These are phyloP conservation scores for Holotrichia oblita DNA, from an alignment of 1,140 invertebrate species.

Conservation along the genomic window DNA sequence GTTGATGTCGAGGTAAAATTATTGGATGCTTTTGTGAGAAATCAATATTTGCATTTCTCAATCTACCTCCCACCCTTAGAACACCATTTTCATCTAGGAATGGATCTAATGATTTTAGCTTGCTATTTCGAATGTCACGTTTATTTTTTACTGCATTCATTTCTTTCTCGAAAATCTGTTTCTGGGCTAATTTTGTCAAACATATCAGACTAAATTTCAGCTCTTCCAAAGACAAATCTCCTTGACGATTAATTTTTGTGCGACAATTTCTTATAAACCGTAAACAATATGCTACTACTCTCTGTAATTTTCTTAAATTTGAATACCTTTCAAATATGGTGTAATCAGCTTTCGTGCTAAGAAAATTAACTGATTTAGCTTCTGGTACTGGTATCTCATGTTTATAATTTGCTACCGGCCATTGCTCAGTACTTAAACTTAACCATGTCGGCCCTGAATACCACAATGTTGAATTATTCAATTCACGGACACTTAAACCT, in stretches of 20 bases:
- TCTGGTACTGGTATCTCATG: conserved; percentile 42
- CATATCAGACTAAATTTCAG: too few relatives aligned
- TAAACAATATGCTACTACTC: conserved; percentile 41
- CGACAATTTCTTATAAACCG: conserved; percentile 34
- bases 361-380: conserved; percentile 17
- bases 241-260: too few relatives aligned
- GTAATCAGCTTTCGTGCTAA: neutral
- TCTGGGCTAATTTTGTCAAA: neutral
- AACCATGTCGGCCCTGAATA: conserved; percentile 46
- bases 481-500: conserved; percentile 45
- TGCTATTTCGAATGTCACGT: neutral
- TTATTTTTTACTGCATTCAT: neutral
- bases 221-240: too few relatives aligned
- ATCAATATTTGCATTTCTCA: too few relatives aligned
- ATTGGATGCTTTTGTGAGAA: too few relatives aligned
- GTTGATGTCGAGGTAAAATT: too few relatives aligned
- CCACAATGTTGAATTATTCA: conserved; percentile 42
- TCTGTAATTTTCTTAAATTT: conserved; percentile 30
- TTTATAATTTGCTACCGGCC: conserved; percentile 43
- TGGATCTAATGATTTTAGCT: neutral
- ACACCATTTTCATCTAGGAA: neutral
- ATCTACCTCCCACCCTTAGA: too few relatives aligned
- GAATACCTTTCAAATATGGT: conserved; percentile 29
- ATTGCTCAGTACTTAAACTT: neutral
- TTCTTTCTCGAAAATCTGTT: neutral